A percentile compares a stretch with the other conserved stretches of the same genome.
phyloP scores from a whole-genome alignment of 2,797 vertebrate species.

The Gallinago solitaria region DNA sequence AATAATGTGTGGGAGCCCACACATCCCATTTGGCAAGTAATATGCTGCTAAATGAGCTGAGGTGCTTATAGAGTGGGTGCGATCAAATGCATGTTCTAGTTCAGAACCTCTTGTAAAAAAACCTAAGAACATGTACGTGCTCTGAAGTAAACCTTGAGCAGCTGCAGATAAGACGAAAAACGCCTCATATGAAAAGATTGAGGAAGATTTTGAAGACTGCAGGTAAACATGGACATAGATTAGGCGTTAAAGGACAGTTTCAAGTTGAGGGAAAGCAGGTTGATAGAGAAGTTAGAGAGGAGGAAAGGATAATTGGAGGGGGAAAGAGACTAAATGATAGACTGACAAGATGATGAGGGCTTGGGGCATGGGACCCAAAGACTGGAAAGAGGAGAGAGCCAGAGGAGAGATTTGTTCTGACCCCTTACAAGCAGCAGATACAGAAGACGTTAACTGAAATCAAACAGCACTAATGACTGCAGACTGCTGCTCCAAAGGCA shows the following conservation, averaged over 20 bases:
- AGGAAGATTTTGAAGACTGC: background rate
- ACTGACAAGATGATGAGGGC: background rate
- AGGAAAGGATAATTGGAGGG: background rate
- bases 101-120: background rate
- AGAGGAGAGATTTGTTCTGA: background rate
- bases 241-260: background rate
- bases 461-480: background rate
- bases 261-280: background rate
- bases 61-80: background rate
- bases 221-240: background rate
- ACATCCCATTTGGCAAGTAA: background rate
- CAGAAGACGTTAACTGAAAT: background rate
- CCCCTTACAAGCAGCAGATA: background rate
- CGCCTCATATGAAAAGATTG: background rate
- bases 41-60: background rate
- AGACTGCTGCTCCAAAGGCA: background rate
- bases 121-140: background rate
- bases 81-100: background rate
- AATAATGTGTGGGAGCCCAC: background rate
- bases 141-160: background rate
- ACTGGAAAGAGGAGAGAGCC: background rate
- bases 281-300: background rate
- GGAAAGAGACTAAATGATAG: background rate
- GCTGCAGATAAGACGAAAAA: background rate
- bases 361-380: background rate